Evolutionary conservation across 2,888 invertebrate species (phyloP).

Genomic region (Hirtodrosophila alboralis): DNA sequence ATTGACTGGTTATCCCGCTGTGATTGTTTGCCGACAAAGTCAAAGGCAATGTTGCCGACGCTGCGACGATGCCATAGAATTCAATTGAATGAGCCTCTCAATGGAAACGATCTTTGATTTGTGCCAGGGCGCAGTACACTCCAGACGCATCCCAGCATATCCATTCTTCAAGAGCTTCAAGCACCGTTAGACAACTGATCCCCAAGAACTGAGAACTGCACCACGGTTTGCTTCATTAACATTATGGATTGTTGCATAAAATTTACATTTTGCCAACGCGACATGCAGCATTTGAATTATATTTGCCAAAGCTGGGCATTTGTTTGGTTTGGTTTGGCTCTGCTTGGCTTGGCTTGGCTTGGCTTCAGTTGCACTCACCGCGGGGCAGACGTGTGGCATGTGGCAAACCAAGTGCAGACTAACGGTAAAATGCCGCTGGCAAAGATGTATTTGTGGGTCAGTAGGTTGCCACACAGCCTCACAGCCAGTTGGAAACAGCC

Average conservation of each 20-base stretch:
- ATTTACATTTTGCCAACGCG: slow-evolving; percentile 52
- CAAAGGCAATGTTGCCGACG: slow-evolving; percentile 70
- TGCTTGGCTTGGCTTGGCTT: slow-evolving; percentile 12
- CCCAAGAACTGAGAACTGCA: slow-evolving; percentile 9
- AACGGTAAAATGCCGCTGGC: slow-evolving; percentile 66
- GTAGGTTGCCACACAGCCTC: slow-evolving; percentile 58
- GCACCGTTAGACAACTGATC: slow-evolving; percentile 40
- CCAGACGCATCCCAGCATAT: slow-evolving; percentile 21
- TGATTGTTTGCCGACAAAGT: slow-evolving; percentile 73
- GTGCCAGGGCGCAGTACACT: slow-evolving; percentile 24
- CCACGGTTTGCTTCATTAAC: slow-evolving; percentile 64
- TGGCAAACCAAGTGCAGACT: slow-evolving; percentile 55
- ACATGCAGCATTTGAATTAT: slow-evolving; percentile 48
- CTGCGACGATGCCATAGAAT: slow-evolving; percentile 44
- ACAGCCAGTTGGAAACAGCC: slow-evolving; percentile 3
- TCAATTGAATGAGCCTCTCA: slow-evolving; percentile 64
- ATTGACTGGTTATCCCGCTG: slow-evolving; percentile 61
- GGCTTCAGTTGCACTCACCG: slow-evolving; percentile 18
- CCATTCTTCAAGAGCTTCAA: slow-evolving; percentile 4
- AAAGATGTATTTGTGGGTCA: slow-evolving; percentile 64
- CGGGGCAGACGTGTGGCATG: slow-evolving; percentile 35
- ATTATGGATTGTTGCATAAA: slow-evolving; percentile 64
- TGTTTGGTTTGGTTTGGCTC: slow-evolving; percentile 2
- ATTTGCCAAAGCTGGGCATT: slow-evolving; percentile 36
- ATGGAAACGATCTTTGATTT: slow-evolving; percentile 56